Evolutionary conservation across 2,113 vertebrate genomes (phyloP).

Genomic region (Pelecanus crispus): DNA sequence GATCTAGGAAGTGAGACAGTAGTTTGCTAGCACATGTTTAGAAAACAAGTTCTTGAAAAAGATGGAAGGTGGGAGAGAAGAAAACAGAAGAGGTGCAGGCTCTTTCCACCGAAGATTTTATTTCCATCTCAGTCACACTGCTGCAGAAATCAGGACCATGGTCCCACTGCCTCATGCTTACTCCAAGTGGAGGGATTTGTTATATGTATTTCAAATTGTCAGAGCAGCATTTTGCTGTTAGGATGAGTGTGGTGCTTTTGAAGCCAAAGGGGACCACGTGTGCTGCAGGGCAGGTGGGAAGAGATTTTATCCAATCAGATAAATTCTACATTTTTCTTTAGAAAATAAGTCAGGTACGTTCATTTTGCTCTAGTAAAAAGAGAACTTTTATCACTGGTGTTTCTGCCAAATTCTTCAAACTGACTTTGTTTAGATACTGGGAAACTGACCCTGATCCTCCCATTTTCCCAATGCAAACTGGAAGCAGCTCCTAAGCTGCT

Average conservation of each 20-base stretch:
- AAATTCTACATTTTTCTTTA: not conserved
- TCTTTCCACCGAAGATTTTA: not conserved
- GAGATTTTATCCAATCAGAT: not conserved
- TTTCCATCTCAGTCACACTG: not conserved
- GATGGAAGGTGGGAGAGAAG: not conserved
- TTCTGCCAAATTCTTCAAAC: not conserved
- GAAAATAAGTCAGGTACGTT: not conserved
- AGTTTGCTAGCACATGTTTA: not conserved
- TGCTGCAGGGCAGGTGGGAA: not conserved
- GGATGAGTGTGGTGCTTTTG: not conserved
- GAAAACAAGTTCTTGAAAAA: not conserved
- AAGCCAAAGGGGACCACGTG: not conserved
- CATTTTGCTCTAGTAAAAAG: not conserved
- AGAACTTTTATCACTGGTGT: not conserved
- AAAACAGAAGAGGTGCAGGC: not conserved
- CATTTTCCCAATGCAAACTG: not conserved
- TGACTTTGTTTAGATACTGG: not conserved
- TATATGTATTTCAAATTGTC: not conserved
- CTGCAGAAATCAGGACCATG: not conserved
- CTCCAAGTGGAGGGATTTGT: not conserved
- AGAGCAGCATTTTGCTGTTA: not conserved
- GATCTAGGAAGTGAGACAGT: not conserved
- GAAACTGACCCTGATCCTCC: not conserved
- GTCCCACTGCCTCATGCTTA: rapidly evolving
- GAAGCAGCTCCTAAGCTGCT: not conserved